Conservation (phyloP, 1,140 invertebrate species). For the Caerostris darwini region DNA sequence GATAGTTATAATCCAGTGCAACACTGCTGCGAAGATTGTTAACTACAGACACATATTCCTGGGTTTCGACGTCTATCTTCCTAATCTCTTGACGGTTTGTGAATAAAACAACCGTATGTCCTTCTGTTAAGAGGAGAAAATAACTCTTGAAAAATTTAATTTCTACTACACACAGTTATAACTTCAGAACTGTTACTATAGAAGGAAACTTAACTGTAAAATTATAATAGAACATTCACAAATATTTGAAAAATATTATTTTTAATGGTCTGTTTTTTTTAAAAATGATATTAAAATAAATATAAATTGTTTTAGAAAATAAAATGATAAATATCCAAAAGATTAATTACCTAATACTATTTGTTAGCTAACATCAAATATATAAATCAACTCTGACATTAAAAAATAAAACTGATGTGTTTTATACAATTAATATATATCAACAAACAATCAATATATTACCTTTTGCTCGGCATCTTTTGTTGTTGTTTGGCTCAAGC, state of each 20-base stretch:
- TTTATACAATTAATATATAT: too few species aligned
- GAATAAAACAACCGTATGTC: slow-evolving; percentile 88
- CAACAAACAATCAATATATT: background rate
- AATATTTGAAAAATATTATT: background rate
- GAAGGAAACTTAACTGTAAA: too few species aligned
- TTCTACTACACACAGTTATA: too few species aligned
- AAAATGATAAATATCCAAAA: too few species aligned
- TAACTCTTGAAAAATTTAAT: background rate
- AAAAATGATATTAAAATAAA: too few species aligned
- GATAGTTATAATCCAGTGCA: slow-evolving; percentile 93
- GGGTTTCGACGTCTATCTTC: slow-evolving; percentile 90
- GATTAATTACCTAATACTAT: too few species aligned
- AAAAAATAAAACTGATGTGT: too few species aligned
- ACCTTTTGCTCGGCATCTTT: slow-evolving; percentile 88
- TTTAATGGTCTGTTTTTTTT: background rate
- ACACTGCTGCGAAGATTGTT: slow-evolving; percentile 92
- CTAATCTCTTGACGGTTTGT: slow-evolving; percentile 92
- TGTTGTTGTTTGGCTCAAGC: slow-evolving; percentile 90
- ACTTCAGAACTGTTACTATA: too few species aligned
- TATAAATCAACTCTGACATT: too few species aligned
- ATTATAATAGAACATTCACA: background rate
- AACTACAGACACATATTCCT: slow-evolving; percentile 90
- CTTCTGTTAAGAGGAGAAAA: slow-evolving; percentile 65
- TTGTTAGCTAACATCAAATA: too few species aligned
- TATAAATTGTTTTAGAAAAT: too few species aligned